These are phyloP conservation scores for Hexactinellida sp. DNA, from an alignment of 37 sponge, comb jelly and placozoan genomes.

Conservation along the genomic window DNA sequence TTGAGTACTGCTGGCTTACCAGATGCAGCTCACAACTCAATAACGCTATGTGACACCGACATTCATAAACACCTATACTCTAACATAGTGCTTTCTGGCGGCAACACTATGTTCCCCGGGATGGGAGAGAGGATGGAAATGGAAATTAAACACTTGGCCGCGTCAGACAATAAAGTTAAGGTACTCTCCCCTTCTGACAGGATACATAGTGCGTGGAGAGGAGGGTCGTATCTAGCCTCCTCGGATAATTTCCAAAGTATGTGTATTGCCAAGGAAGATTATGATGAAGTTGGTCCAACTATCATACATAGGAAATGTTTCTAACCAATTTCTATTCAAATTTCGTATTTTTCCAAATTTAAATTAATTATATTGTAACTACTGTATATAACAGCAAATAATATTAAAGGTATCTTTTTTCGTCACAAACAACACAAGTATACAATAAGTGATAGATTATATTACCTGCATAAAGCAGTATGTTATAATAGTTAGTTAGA, in stretches of 20 bases:
- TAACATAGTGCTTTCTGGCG: not conserved
- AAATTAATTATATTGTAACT: too few relatives aligned
- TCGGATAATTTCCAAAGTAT: not conserved
- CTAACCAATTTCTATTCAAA: not conserved
- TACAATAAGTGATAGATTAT: too few relatives aligned
- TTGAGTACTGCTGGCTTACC: not conserved
- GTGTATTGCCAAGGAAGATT: not conserved
- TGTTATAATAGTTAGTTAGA: too few relatives aligned
- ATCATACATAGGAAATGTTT: constrained; percentile 1
- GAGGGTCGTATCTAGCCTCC: not conserved
- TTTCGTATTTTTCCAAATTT: not conserved
- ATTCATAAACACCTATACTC: not conserved
- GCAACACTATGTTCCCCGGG: not conserved
- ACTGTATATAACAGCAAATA: too few relatives aligned
- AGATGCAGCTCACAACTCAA: not conserved
- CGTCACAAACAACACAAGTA: too few relatives aligned
- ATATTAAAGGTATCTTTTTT: too few relatives aligned
- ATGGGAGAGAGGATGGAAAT: not conserved
- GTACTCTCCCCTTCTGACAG: not conserved
- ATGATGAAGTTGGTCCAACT: not conserved
- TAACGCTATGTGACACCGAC: not conserved
- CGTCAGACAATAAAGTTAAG: not conserved
- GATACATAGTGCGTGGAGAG: not conserved
- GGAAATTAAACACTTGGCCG: not conserved
- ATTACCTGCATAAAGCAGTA: too few relatives aligned